Evolutionary conservation across 2,113 vertebrate genomes (phyloP), one percentile per base, ranked within the genome.

Genomic region (Notothenia rossii): DNA sequence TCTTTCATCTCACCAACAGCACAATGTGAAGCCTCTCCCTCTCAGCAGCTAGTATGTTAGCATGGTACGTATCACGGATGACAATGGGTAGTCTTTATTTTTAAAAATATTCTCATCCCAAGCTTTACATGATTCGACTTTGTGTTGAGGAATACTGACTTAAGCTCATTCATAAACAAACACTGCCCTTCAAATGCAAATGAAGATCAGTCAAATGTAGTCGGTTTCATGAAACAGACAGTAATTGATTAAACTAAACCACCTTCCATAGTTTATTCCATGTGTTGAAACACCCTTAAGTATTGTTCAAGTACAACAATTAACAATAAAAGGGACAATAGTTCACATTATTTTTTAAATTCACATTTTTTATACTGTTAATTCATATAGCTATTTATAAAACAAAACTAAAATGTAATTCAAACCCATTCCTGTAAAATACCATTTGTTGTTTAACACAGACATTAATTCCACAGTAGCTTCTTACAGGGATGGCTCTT

Each of bases 291-390:
- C 94, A 94, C 90, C 93, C 89, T 91, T 90, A 90, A 86, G 92
- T 88, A 93, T 91, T 90, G 85, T 94, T 95, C 92, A 94, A 95
- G 88, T 94, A 95, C 95, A 94, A 95, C 94, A 92, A 92, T 90
- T 91, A 93, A 94, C 91, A 93, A 92, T 93, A 91, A 93, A 92
- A 94, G 92, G 93, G 92, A 95, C 94, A 88, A 93, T 75, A 87
- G 83, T 95, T 95, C 95, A 95, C 95, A 93, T 94, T 93, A 40
- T 91, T 73, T 88, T 89, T 82, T 46, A 88, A 93, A 94, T 94
- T 95, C 92, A 96, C 94, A 94, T 95, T 94, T 94, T 88, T 93
- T 93, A 93, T 95, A 94, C 90, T 91, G 93, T 93, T 94, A 92
- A 90, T 91, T 91, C 85, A 93, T 94, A 94, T 91, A 94, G 87